phyloP scores from a whole-genome alignment of 2,113 vertebrate species.

The Sylvilagus bachmani region DNA sequence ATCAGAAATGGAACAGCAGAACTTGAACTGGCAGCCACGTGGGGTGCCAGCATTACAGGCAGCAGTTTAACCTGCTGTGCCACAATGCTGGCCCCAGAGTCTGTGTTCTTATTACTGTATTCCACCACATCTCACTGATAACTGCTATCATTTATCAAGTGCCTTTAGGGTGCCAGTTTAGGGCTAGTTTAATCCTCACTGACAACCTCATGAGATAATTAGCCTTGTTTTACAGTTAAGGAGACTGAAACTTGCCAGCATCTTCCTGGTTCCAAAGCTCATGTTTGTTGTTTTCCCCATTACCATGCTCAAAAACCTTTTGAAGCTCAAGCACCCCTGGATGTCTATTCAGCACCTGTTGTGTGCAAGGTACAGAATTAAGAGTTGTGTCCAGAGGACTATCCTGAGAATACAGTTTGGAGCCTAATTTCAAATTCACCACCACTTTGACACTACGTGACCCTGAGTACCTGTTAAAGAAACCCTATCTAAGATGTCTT shows the following conservation, averaged over 20 bases:
- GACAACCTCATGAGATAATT: slow-evolving; percentile 10
- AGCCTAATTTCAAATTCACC: slow-evolving; percentile 29
- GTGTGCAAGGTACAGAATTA: neutral
- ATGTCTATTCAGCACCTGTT: slow-evolving; percentile 49
- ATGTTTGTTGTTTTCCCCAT: slow-evolving; percentile 38
- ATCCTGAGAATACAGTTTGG: neutral
- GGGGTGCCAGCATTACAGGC: too few relatives aligned
- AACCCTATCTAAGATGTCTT: slow-evolving; percentile 45
- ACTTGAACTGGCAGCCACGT: too few relatives aligned
- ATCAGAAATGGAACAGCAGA: too few relatives aligned
- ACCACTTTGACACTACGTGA: neutral
- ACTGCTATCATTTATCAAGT: slow-evolving; percentile 42
- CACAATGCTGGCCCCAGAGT: neutral
- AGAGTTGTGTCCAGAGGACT: slow-evolving; percentile 31
- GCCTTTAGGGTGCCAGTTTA: slow-evolving; percentile 46
- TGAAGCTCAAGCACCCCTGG: slow-evolving; percentile 4
- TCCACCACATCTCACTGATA: slow-evolving; percentile 53
- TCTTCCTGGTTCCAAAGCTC: slow-evolving; percentile 22
- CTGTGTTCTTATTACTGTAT: slow-evolving; percentile 43
- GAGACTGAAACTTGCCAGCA: slow-evolving; percentile 41
- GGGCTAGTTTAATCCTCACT: slow-evolving; percentile 55
- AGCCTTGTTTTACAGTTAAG: slow-evolving; percentile 42
- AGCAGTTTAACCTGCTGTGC: too few relatives aligned
- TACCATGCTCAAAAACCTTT: slow-evolving; percentile 35
- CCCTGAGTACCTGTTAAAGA: slow-evolving; percentile 29